These are phyloP conservation scores for Alouatta palliata DNA, from an alignment of 2,113 vertebrate species.

Conservation along the genomic window DNA sequence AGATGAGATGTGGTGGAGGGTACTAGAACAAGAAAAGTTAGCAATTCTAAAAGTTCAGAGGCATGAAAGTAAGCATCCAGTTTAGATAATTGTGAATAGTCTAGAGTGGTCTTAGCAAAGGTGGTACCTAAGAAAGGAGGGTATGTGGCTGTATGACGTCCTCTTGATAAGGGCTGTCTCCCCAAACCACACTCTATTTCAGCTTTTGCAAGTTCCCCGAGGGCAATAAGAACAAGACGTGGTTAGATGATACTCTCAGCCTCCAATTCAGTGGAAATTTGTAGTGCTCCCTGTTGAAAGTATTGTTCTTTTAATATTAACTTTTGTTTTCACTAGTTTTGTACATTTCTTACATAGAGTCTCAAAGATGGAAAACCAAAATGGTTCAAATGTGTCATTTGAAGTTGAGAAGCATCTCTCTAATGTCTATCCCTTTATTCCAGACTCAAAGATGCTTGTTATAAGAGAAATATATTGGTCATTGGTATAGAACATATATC, in stretches of 20 bases:
- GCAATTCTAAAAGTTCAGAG: background rate
- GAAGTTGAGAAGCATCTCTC: background rate
- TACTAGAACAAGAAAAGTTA: background rate
- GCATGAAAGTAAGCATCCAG: background rate
- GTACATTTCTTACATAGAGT: background rate
- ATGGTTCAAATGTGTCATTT: background rate
- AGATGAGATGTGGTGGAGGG: background rate
- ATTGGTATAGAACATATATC: background rate
- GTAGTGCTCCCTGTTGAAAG: background rate
- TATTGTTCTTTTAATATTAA: background rate
- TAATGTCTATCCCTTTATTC: background rate
- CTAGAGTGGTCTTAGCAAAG: background rate
- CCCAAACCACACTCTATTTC: background rate
- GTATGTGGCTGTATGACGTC: background rate
- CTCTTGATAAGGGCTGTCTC: background rate
- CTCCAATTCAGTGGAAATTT: background rate
- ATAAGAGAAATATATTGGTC: background rate
- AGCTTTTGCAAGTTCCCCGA: background rate
- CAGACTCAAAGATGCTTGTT: background rate
- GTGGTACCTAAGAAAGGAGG: background rate
- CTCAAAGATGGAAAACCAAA: background rate
- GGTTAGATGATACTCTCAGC: background rate
- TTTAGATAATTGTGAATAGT: background rate
- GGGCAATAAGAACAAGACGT: background rate
- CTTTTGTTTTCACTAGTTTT: background rate